phyloP scores from a whole-genome alignment of 2,113 vertebrate genomes.

The Ammodramus savannarum region DNA sequence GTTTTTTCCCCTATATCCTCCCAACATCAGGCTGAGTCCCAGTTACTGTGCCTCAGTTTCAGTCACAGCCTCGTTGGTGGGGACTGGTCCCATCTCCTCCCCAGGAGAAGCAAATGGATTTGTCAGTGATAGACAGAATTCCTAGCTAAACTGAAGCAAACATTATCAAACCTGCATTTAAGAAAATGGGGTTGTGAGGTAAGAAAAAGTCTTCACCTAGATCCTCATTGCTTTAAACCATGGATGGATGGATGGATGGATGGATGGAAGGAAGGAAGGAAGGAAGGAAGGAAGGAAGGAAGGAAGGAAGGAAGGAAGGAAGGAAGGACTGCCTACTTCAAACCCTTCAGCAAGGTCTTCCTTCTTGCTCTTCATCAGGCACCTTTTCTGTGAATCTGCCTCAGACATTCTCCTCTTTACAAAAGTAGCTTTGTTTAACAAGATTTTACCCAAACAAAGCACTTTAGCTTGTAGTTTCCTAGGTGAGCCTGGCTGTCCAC shows the following conservation, averaged over 20 bases:
- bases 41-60: not conserved
- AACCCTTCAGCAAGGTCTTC: not conserved
- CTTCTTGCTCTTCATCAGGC: not conserved
- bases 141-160: not conserved
- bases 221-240: not conserved
- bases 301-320: not conserved
- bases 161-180: not conserved
- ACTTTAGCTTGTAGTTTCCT: not conserved
- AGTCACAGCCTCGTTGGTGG: accelerated
- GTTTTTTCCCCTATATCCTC: not conserved
- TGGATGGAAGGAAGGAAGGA: not conserved
- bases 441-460: not conserved
- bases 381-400: not conserved
- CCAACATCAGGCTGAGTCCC: not conserved
- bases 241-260: too few relatives aligned
- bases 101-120: not conserved
- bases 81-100: not conserved
- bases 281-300: not conserved
- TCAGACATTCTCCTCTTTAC: not conserved
- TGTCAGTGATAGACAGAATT: not conserved
- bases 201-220: not conserved
- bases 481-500: not conserved
- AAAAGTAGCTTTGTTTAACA: not conserved
- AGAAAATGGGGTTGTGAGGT: not conserved
- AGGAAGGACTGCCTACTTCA: not conserved